Evolutionary conservation across 1,140 invertebrate genomes (phyloP), one percentile per base, ranked within the genome.

Genomic region (Drosophila quadrilineata): DNA sequence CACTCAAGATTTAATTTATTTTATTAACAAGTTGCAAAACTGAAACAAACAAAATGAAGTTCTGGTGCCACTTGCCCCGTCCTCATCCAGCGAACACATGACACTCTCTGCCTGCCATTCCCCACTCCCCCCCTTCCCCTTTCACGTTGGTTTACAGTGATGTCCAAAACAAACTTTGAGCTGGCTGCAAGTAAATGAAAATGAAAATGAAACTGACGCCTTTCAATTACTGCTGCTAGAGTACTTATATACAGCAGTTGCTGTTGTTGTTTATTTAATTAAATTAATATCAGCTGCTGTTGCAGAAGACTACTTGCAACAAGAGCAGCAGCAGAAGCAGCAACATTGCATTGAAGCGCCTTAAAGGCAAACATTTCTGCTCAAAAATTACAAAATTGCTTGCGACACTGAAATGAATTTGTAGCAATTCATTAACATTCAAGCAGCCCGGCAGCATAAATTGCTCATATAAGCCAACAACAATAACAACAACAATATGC

Each of bases 371-470:
- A 36, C 48, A 36, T 33, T 49, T 59, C 29, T 48, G 33, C 14
- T 12, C 10, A 12, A 43, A n/a, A n/a, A n/a, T n/a, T n/a, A n/a
- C n/a, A n/a, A n/a, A 31, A 46, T 40, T 49, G 58, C 24, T 52
- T 48, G 45, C 63, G 65, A 69, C 66, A 69, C 41, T 46, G 53
- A 62, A 63, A 75, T 79, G 70, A 75, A 84, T 84, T 79, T 84
- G 71, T 71, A 71, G 48, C 74, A 71, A 85, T 84, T 84, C 79
- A 85, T 84, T 84, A 85, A 66, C 62, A 84, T 84, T 79, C 74
- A 84, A 67, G 74, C 33, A 70, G 48, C 28, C 40, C 24, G 17
- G 14, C 65, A 56, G 66, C 45, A 66, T 52, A 63, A 57, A 68
- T 58, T 56, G 52, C 69, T 67, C 60, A 73, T 73, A 68, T 76